Percentiles rank a stretch among this genome's conserved stretches.
Evolutionary conservation across 2,888 invertebrate species (phyloP).

Genomic region (Drosophila melanocephala): DNA sequence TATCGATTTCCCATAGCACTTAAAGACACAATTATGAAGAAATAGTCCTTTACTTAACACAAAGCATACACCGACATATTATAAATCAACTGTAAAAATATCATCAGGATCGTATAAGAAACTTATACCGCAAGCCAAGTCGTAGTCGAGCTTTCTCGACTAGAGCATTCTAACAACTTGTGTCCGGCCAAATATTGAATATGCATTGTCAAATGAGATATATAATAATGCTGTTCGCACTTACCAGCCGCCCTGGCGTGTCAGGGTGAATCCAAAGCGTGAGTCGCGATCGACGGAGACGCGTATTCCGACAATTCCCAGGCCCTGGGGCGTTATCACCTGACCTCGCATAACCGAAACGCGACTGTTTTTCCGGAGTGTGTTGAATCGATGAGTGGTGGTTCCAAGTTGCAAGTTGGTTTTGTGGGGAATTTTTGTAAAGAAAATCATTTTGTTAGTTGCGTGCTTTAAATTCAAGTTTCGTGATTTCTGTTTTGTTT

Average conservation of each 20-base stretch:
- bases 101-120: neutral
- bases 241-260: conserved; percentile 97
- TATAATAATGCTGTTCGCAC: conserved; percentile 78
- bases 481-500: conserved; percentile 21
- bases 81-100: neutral
- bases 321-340: conserved; percentile 96
- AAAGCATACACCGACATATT: neutral
- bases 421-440: conserved; percentile 38
- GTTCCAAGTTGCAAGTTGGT: neutral
- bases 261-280: conserved; percentile 97
- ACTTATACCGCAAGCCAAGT: neutral
- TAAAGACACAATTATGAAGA: neutral
- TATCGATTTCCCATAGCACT: neutral
- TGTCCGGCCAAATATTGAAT: neutral
- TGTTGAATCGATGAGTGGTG: conserved; percentile 2
- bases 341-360: conserved; percentile 99
- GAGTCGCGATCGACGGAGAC: conserved; percentile 98
- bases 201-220: neutral
- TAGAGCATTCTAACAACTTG: neutral
- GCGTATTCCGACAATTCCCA: conserved; percentile 98
- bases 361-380: conserved; percentile 89
- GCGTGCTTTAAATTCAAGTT: conserved; percentile 29
- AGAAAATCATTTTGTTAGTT: conserved; percentile 66
- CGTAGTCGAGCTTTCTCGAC: neutral
- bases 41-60: too few relatives aligned